Percentiles rank a stretch among this genome's conserved stretches.
phyloP scores from a whole-genome alignment of 2,797 vertebrate species.

The Catamblyrhynchus diadema region DNA sequence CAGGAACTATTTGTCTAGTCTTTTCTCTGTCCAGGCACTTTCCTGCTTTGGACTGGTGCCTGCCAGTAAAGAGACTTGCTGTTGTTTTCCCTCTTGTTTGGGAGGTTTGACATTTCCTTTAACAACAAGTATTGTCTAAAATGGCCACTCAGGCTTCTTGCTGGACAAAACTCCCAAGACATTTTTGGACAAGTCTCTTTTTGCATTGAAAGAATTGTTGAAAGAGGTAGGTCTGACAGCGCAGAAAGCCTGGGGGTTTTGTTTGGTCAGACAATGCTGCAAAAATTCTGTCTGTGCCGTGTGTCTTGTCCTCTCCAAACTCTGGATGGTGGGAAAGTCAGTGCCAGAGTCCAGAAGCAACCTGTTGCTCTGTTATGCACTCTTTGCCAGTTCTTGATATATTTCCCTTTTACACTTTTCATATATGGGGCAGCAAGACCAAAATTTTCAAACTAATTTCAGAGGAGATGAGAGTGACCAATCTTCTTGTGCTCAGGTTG shows the following conservation, averaged over 20 bases:
- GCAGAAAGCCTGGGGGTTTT: neutral
- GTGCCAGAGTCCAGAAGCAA: neutral
- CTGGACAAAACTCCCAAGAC: neutral
- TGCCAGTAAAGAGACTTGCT: neutral
- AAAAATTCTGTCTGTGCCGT: neutral
- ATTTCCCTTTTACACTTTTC: neutral
- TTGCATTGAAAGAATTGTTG: neutral
- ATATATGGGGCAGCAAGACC: neutral
- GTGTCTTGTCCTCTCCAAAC: no score
- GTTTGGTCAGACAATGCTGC: neutral
- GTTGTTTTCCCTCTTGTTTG: rapidly evolving
- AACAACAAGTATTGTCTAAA: neutral
- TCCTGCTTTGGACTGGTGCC: neutral
- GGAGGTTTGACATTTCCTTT: neutral
- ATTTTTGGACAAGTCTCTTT: neutral
- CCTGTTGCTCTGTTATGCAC: neutral
- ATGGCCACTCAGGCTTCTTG: neutral
- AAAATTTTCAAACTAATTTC: neutral
- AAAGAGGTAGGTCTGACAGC: neutral
- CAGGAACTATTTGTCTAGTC: neutral
- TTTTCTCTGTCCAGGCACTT: neutral
- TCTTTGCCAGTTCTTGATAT: neutral
- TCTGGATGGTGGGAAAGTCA: neutral
- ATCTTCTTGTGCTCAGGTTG: neutral
- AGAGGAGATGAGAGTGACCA: neutral